Percentiles rank a stretch among this genome's conserved stretches.
Evolutionary conservation across 2,888 invertebrate species (phyloP).

Genomic region (Hermaeophaga mercurialis): DNA sequence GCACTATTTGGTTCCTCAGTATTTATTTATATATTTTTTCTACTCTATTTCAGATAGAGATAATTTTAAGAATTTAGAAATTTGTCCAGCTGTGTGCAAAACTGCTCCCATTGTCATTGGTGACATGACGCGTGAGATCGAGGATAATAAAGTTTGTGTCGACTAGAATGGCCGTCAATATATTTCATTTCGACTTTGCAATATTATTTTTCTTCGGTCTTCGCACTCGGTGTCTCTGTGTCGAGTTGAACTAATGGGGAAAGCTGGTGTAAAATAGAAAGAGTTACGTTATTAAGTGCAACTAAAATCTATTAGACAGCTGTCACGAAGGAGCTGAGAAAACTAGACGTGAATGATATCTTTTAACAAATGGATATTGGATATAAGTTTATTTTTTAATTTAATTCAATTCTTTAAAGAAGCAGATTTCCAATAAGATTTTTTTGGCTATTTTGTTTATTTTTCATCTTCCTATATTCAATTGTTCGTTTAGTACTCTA

Average conservation of each 20-base stretch:
- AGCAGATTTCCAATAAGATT: too few relatives aligned
- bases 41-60: too few relatives aligned
- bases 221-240: constrained; percentile 34
- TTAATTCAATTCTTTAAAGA: too few relatives aligned
- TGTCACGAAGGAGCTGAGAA: constrained; percentile 37
- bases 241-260: constrained; percentile 55
- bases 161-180: constrained; percentile 50
- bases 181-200: constrained; percentile 52
- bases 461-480: too few relatives aligned
- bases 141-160: constrained; percentile 45
- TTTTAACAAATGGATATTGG: not conserved
- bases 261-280: constrained; percentile 46
- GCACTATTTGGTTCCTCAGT: too few relatives aligned
- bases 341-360: constrained; percentile 26
- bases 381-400: too few relatives aligned
- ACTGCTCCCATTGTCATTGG: constrained; percentile 17
- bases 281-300: constrained; percentile 52
- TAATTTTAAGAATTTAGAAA: not conserved
- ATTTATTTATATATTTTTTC: too few relatives aligned
- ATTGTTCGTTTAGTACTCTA: too few relatives aligned
- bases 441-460: too few relatives aligned
- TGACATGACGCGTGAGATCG: constrained; percentile 41
- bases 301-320: constrained; percentile 54
- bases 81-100: not conserved
- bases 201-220: constrained; percentile 48